Evolutionary conservation across 2,797 vertebrate species (phyloP), one percentile per base, ranked within the genome.

Genomic region (Amniataba percoides): DNA sequence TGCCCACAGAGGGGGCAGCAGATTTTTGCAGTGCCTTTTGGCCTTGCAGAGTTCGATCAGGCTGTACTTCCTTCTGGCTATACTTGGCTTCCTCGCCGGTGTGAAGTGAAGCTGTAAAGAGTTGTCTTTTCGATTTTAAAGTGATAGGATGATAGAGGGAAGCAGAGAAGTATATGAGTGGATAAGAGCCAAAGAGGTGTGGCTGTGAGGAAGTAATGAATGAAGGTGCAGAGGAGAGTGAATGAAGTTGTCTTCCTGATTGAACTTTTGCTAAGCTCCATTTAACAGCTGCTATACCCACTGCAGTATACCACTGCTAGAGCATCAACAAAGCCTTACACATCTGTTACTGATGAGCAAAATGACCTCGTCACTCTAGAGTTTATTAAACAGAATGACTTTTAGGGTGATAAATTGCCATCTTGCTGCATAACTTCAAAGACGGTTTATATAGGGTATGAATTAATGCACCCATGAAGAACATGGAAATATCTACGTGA

Each of bases 241-340:
- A 79, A 80, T 80, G 64, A 71, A 71, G 76, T 80, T 0, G n/a
- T 78, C 57, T 60, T 59, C 31, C n/a, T 69, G 63, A 77, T 53
- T 82, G 62, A 68, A 80, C 70, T 59, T 81, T 74, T 62, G 58
- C 74, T 71, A 42, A 60, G 66, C 81, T 75, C 66, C 65, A 81
- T 85, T 83, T 48, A 87, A 68, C 80, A 85, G 58, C 53, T 36
- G 66, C 65, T 78, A 34, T 63, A 66, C 46, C 56, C 46, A 9
- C 34, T 36, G 5, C 27, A 31, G 27, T 31, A 36, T 36, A 69
- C 21, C 53, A 43, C 19, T 58, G 23, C 27, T 7, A 57, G 51
- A 78, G 53, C 53, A 58, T 60, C 60, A 79, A 53, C 71, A 77
- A 57, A 69, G 56, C 27, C 55, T 59, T 46, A 69, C 46, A 48